Percentiles rank a stretch among this genome's conserved stretches.
Conservation (phyloP, 2,888 invertebrate genomes). For the Oxycera nigricornis region DNA sequence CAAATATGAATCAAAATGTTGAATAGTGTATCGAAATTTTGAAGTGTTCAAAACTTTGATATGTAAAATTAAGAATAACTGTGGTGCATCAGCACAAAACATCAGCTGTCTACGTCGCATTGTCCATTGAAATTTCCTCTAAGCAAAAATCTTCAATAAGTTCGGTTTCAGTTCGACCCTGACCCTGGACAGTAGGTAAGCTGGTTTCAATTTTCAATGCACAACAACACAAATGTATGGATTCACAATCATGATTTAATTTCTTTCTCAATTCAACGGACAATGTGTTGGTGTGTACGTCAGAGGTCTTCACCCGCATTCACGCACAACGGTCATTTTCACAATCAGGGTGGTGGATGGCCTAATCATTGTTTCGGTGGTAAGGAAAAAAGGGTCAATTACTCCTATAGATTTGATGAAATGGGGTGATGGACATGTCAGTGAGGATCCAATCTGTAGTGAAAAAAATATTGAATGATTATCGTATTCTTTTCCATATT, state of each 20-base stretch:
- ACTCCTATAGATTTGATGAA: no score
- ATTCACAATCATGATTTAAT: neutral
- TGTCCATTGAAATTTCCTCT: neutral
- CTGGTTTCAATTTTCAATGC: slow-evolving; percentile 22
- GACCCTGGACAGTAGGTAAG: slow-evolving; percentile 6
- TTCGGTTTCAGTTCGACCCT: slow-evolving; percentile 11
- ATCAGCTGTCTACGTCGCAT: neutral
- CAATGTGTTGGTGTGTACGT: neutral
- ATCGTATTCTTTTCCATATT: no score
- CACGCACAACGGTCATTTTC: slow-evolving; percentile 35
- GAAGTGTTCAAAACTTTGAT: no score
- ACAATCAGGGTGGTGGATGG: slow-evolving; percentile 29
- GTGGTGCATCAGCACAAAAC: no score
- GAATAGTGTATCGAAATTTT: no score
- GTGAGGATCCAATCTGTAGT: no score
- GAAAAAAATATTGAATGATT: no score
- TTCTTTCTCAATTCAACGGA: neutral
- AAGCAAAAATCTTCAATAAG: neutral
- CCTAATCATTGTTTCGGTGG: neutral
- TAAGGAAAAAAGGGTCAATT: no score
- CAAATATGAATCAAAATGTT: no score
- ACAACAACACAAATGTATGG: neutral
- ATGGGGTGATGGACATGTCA: no score
- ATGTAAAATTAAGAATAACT: no score
- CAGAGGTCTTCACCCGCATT: slow-evolving; percentile 19